Evolutionary conservation across 1,140 invertebrate species (phyloP), one percentile per base, ranked within the genome.

Genomic region (Wiebesia pumilae): DNA sequence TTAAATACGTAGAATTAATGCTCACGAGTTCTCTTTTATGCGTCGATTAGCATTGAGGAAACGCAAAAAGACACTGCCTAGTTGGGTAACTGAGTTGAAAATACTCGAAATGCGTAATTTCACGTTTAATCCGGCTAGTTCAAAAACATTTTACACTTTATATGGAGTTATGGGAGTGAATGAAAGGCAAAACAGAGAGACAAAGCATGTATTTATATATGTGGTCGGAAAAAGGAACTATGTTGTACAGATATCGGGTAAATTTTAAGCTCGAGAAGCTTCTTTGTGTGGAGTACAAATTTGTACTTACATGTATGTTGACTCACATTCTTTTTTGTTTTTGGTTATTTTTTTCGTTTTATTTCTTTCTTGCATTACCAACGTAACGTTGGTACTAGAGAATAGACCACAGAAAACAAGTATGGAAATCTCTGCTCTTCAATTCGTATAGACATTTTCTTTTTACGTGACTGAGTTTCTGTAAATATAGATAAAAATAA

Each of bases 61-160:
- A 27, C 16, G 3, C 24, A 62, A 62, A 62, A 62, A 62, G 58
- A 3, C 16, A 62, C 19, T 62, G 58, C 19, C 3, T 3, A 21
- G 16, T 4, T 62, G 3, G 19, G 9, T 3, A 27, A 27, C 4
- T 62, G 58, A 27, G 58, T 62, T 62, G 58, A 62, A 62, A 33
- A 10, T 78, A n/a, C 35, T 47, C 35, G 47, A 47, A 69, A 77
- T 40, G 51, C 82, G 54, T 77, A 84, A 84, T 84, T 84, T 78
- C 38, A 77, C 82, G 38, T 78, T 84, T 84, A 77, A 84, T 84
- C 71, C 71, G 16, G 35, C 30, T 67, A 27, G 27, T 73, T 9
- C 38, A 24, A 62, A 84, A 84, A 84, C 71, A 78, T 77, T 78
- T 84, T 65, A 35, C 82, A 77, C 14, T n/a, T 54, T 75, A 54